Percentiles rank a stretch among this genome's conserved stretches.
These are phyloP conservation scores for Pavo muticus DNA, from an alignment of 2,113 vertebrate genomes.

Conservation along the genomic window DNA sequence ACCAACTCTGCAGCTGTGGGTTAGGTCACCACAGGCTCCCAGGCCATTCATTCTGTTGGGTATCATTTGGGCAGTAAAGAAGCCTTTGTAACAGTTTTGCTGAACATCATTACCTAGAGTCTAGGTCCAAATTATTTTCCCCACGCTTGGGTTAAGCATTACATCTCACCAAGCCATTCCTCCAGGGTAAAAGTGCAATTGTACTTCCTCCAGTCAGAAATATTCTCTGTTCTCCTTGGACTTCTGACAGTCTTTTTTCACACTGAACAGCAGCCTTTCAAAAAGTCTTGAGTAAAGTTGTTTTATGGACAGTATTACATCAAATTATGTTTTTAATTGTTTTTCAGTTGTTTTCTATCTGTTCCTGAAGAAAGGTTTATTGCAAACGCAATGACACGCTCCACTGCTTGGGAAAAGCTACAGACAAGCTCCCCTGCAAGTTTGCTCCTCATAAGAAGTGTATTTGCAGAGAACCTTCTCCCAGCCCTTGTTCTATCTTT, in stretches of 20 bases:
- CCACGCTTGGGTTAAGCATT: neutral
- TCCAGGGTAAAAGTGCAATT: neutral
- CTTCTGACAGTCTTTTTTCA: neutral
- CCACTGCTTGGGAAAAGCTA: slow-evolving; percentile 15
- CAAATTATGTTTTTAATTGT: slow-evolving; percentile 19
- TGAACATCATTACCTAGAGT: neutral
- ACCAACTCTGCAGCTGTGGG: neutral
- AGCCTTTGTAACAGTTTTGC: neutral
- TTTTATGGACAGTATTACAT: neutral
- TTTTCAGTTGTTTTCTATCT: slow-evolving; percentile 1
- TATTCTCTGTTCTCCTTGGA: neutral
- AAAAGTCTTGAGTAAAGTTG: neutral
- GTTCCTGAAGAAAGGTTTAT: neutral
- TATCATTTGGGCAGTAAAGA: neutral
- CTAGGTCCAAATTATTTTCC: neutral
- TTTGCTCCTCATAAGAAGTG: neutral
- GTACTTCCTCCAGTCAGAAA: neutral
- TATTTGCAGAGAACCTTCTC: slow-evolving; percentile 21
- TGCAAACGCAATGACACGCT: slow-evolving; percentile 42
- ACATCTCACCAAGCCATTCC: neutral
- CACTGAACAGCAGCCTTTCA: neutral
- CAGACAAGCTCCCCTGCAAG: neutral
- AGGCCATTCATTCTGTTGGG: neutral
- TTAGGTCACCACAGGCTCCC: neutral
- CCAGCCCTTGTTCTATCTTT: neutral